Evolutionary conservation across 2,888 invertebrate species (phyloP), one percentile per base, ranked within the genome.

Genomic region (Meganola albula): DNA sequence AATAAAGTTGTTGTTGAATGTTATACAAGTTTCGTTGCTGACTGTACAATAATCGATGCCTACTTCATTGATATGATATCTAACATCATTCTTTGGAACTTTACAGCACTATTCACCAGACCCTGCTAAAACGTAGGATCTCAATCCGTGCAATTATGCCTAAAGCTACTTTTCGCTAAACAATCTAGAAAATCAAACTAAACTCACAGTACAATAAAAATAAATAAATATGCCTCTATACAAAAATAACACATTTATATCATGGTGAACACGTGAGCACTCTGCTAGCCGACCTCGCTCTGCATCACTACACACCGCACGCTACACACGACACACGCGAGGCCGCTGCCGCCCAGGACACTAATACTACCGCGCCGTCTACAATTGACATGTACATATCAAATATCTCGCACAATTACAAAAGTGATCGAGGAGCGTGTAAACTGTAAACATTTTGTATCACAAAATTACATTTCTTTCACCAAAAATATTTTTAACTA

Each of bases 181-280:
- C 62, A 63, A 64, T 62, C 74, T 74, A 74, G 57, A 58, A 59
- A 70, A 65, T 63, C 56, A 66, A 79, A 73, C 77, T 77, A 78
- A 71, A 56, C 57, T 74, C 71, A 67, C 69, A 58, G 57, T 69
- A 69, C 56, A 62, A 64, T 60, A 69, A 72, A 74, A 83, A 83
- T 80, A 84, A 83, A 84, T 83, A 83, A 78, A 80, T 83, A 82
- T 77, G 75, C 74, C 69, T 82, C 79, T 83, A 80, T 83, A 83
- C 74, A 83, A 82, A 82, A 83, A 80, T 79, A 80, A 82, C 70
- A 70, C 72, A 74, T 76, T 74, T 73, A 70, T 64, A 53, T 71
- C 58, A 70, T 67, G 73, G 73, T 80, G 82, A 84, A 83, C 82
- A 83, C 80, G 69, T 74, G 79, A 82, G 76, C 74, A 67, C 62